These are phyloP conservation scores for Climacteris rufus DNA, from an alignment of 2,113 vertebrate genomes.

Conservation along the genomic window DNA sequence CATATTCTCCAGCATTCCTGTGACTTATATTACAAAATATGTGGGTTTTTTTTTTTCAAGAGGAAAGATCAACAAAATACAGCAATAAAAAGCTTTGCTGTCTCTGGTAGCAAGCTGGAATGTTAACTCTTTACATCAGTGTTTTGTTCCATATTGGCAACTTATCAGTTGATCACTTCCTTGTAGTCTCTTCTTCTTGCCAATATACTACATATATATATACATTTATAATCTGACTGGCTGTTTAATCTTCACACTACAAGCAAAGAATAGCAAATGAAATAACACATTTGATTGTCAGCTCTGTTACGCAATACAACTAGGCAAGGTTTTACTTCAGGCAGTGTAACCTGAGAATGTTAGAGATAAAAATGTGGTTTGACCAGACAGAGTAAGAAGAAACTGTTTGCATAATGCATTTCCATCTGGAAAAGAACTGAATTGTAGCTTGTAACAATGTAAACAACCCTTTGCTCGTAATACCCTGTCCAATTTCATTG, in stretches of 20 bases:
- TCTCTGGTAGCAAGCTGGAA: background rate
- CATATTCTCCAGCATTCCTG: background rate
- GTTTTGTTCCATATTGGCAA: background rate
- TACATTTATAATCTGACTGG: background rate
- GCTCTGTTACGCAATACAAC: constrained; percentile 5
- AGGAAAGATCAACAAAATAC: background rate
- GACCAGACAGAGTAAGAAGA: background rate
- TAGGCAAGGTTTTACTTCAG: constrained; percentile 14
- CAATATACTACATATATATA: background rate
- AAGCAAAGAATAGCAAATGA: background rate
- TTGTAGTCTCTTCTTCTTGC: background rate
- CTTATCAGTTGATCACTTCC: background rate
- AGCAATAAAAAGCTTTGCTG: background rate
- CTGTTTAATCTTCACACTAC: background rate
- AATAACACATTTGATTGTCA: background rate
- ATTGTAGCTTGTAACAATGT: background rate
- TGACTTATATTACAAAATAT: background rate
- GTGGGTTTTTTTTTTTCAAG: background rate
- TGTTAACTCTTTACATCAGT: background rate
- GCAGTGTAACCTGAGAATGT: background rate
- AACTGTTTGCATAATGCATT: background rate
- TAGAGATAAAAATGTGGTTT: constrained; percentile 5
- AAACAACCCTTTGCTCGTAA: background rate
- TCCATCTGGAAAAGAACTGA: background rate
- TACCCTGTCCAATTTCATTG: background rate